Evolutionary conservation across 1,140 invertebrate species (phyloP).

Genomic region (Lordiphosa stackelbergi): DNA sequence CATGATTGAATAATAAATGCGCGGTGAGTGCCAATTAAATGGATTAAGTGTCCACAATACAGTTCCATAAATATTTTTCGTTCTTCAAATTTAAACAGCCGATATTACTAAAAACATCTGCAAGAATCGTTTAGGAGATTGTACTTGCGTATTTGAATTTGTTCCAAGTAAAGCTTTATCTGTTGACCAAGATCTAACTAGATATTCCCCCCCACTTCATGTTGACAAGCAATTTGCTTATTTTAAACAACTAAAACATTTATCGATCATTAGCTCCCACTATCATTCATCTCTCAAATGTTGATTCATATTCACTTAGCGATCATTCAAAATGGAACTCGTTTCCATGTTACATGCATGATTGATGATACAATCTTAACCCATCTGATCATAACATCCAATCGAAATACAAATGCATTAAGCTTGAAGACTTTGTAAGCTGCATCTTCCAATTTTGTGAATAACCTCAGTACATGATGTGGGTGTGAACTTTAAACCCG

Average conservation of each 20-base stretch:
- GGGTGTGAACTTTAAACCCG: background rate
- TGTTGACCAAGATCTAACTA: constrained; percentile 7
- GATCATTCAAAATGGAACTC: constrained; percentile 13
- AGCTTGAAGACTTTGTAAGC: too few species aligned
- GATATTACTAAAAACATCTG: too few species aligned
- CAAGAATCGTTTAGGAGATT: too few species aligned
- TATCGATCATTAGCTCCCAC: constrained; percentile 16
- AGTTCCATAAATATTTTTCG: too few species aligned
- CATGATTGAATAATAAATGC: too few species aligned
- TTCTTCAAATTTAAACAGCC: too few species aligned
- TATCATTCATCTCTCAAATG: constrained; percentile 3
- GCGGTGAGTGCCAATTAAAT: too few species aligned
- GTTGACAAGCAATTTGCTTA: constrained; percentile 14
- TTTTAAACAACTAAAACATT: constrained; percentile 5
- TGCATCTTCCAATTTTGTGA: background rate
- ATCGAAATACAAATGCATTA: background rate
- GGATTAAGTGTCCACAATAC: too few species aligned
- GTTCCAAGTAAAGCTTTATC: background rate
- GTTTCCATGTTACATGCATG: constrained; percentile 10
- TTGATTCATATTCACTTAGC: constrained; percentile 3
- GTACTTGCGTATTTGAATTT: too few species aligned
- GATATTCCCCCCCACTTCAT: constrained; percentile 5
- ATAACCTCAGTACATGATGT: background rate
- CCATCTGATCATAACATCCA: background rate
- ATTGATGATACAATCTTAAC: constrained; percentile 8